Percentiles rank a stretch among this genome's conserved stretches.
phyloP scores from a whole-genome alignment of 2,888 invertebrate species.

The Linnaemya vulpina region DNA sequence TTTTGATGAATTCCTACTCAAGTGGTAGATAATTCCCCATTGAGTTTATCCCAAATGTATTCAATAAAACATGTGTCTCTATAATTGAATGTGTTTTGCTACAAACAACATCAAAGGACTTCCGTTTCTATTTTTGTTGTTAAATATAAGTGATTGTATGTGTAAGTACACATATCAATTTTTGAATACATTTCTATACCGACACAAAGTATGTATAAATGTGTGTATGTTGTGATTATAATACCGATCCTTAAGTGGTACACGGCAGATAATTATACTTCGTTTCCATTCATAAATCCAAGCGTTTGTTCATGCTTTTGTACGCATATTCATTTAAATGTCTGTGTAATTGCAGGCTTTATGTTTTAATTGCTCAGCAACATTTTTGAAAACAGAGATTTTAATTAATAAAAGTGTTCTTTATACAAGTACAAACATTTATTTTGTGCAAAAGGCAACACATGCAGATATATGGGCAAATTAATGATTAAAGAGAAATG shows the following conservation, averaged over 20 bases:
- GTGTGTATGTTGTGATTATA: constrained; percentile 8
- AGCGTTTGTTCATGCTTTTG: not conserved
- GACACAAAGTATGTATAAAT: not conserved
- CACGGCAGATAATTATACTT: constrained; percentile 47
- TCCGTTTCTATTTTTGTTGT: constrained; percentile 11
- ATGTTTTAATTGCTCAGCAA: constrained; percentile 22
- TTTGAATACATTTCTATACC: not conserved
- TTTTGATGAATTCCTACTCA: constrained; percentile 13
- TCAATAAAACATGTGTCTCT: constrained; percentile 15
- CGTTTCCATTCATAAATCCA: constrained; percentile 14
- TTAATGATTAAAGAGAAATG: not conserved
- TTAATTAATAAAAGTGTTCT: constrained; percentile 18
- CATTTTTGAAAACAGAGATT: not conserved
- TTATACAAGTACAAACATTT: not conserved
- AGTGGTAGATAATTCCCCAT: constrained; percentile 20
- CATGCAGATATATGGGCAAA: not conserved
- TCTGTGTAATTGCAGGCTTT: not conserved
- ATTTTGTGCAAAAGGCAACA: no score
- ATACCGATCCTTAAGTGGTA: constrained; percentile 42
- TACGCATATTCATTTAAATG: not conserved
- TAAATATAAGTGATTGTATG: constrained; percentile 1
- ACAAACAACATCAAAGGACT: constrained; percentile 42
- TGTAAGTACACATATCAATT: not conserved
- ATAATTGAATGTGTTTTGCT: constrained; percentile 36
- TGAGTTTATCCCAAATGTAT: constrained; percentile 31